Conservation (phyloP, 2,113 vertebrate genomes). For the Myodes glareolus region DNA sequence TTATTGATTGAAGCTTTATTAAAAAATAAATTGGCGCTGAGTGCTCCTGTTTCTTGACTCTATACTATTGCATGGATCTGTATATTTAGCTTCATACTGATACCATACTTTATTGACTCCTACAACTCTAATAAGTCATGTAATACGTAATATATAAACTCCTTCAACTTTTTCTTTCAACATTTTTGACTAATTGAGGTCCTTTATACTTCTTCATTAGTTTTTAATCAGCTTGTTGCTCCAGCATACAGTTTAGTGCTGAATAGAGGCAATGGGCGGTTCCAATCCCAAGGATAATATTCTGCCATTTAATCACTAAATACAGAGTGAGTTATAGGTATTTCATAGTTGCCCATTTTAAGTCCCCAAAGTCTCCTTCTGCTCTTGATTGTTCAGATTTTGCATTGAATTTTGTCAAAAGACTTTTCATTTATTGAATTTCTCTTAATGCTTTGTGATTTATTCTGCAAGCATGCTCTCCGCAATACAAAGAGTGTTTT, state of each 20-base stretch:
- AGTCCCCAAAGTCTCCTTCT: background rate
- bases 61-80: background rate
- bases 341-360: background rate
- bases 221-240: background rate
- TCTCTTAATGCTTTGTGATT: background rate
- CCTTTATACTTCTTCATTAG: background rate
- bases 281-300: background rate
- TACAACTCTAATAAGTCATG: background rate
- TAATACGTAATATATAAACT: background rate
- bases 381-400: background rate
- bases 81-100: background rate
- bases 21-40: background rate
- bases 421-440: background rate
- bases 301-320: background rate
- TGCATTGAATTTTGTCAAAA: constrained; percentile 4
- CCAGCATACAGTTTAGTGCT: background rate
- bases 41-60: background rate
- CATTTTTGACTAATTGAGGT: background rate
- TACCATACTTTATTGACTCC: background rate
- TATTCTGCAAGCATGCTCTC: background rate
- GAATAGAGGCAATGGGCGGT: background rate
- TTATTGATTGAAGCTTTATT: background rate
- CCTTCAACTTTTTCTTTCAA: background rate
- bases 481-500: background rate
- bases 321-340: background rate